phyloP scores from a whole-genome alignment of 1,140 invertebrate species.

The Drosophila pachea region DNA sequence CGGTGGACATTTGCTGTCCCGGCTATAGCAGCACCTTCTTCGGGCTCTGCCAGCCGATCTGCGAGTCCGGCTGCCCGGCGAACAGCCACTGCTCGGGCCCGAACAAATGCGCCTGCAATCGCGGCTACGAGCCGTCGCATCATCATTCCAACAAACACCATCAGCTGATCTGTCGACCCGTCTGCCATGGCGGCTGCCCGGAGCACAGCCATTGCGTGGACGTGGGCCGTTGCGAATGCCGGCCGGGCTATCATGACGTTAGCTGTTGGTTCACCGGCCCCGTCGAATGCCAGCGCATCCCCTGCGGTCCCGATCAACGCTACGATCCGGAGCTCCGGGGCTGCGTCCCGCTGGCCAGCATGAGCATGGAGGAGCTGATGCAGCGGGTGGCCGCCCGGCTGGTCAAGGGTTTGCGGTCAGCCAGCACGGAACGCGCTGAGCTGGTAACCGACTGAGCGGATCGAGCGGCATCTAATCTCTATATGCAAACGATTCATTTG shows the following conservation, averaged over 20 bases:
- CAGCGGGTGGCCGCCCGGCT: constrained; percentile 63
- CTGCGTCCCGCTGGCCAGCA: constrained; percentile 66
- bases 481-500: constrained; percentile 39
- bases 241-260: constrained; percentile 61
- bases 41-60: constrained; percentile 69
- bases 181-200: constrained; percentile 68
- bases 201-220: constrained; percentile 63
- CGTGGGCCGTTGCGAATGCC: constrained; percentile 67
- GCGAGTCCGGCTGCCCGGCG: constrained; percentile 50
- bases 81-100: constrained; percentile 83
- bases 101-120: constrained; percentile 82
- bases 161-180: constrained; percentile 60
- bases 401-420: constrained; percentile 44
- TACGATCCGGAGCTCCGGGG: constrained; percentile 49
- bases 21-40: constrained; percentile 71
- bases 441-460: background rate
- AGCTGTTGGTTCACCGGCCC: constrained; percentile 65
- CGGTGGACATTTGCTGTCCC: constrained; percentile 62
- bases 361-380: constrained; percentile 76
- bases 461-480: too few species aligned
- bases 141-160: constrained; percentile 53
- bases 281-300: constrained; percentile 63
- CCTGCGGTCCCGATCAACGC: constrained; percentile 64
- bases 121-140: constrained; percentile 78
- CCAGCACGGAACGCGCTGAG: constrained; percentile 6